Conservation (phyloP, 2,113 vertebrate genomes). For the Corythornis vintsioides region DNA sequence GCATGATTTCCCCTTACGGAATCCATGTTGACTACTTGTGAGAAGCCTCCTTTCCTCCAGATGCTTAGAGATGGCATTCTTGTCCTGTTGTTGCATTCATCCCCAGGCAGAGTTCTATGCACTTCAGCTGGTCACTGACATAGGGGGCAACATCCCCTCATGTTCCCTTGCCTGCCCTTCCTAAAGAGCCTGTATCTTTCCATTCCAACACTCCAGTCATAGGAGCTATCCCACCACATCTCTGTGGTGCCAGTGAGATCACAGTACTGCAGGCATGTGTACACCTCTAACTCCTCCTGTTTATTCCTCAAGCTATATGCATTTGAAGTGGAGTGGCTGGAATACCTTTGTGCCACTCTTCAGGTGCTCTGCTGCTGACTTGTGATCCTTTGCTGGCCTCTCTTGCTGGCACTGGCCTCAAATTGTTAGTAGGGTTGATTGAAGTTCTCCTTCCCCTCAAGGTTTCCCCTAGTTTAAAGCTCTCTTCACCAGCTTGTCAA, state of each 20-base stretch:
- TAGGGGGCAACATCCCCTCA: neutral
- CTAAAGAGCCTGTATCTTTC: neutral
- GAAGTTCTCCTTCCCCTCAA: neutral
- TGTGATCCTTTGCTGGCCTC: neutral
- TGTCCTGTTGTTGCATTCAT: neutral
- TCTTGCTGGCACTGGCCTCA: neutral
- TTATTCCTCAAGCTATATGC: neutral
- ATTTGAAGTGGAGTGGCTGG: neutral
- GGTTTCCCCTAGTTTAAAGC: neutral
- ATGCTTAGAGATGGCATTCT: too few relatives aligned
- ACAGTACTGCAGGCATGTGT: neutral
- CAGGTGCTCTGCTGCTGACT: neutral
- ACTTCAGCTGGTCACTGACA: neutral
- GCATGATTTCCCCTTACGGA: too few relatives aligned
- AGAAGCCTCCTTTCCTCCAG: too few relatives aligned
- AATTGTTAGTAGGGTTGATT: neutral
- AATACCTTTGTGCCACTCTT: neutral
- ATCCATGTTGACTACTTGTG: too few relatives aligned
- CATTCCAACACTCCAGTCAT: neutral
- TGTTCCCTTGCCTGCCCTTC: neutral
- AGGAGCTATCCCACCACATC: neutral
- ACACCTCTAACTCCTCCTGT: neutral
- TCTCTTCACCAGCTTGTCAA: neutral
- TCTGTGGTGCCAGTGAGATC: neutral
- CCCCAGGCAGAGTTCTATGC: neutral